Evolutionary conservation across 2,797 vertebrate species (phyloP).

Genomic region (Clarias platycephalus): DNA sequence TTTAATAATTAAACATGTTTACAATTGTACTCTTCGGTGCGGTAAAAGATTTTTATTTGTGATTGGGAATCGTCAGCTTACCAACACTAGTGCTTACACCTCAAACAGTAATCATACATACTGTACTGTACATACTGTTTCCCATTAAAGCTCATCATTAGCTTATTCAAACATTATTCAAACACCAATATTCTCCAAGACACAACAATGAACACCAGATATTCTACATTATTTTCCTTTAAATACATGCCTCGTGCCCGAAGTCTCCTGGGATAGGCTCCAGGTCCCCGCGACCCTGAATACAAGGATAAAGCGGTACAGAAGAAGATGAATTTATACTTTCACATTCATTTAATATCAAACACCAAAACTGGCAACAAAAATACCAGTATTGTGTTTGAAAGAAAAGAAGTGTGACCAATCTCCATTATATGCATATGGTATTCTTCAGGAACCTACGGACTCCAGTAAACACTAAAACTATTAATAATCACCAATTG

Average conservation of each 20-base stretch:
- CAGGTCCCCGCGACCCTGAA: too few species aligned
- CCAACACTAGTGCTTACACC: background rate
- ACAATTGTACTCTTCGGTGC: background rate
- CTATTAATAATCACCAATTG: background rate
- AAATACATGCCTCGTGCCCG: too few species aligned
- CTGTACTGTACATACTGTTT: too few species aligned
- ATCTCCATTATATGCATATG: background rate
- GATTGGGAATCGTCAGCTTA: too few species aligned
- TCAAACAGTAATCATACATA: background rate
- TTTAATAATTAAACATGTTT: constrained; percentile 5
- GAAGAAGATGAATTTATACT: too few species aligned
- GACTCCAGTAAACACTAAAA: background rate
- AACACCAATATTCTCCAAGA: background rate
- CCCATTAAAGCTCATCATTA: background rate
- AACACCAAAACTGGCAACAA: too few species aligned
- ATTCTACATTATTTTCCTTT: background rate
- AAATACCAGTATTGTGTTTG: background rate
- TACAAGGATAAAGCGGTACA: too few species aligned
- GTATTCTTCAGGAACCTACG: background rate
- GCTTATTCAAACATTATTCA: too few species aligned
- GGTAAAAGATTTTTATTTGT: background rate
- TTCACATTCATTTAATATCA: background rate
- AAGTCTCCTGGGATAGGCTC: too few species aligned
- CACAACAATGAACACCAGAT: background rate
- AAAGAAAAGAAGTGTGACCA: background rate